phyloP scores from a whole-genome alignment of 2,797 vertebrate genomes.

The Spinibarbus caldwelli region DNA sequence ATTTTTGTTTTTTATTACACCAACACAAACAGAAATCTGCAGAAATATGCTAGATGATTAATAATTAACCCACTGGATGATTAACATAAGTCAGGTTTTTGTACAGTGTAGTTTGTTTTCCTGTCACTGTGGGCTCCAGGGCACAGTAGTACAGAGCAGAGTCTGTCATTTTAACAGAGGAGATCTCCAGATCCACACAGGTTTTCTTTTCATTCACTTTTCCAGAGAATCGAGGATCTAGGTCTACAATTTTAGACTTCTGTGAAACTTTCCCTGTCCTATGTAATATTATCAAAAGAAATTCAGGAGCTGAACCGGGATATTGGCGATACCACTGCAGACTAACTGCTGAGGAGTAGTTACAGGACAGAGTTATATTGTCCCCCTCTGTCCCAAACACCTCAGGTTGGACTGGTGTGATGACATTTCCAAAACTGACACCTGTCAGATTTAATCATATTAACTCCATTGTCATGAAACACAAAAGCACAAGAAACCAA shows the following conservation, averaged over 20 bases:
- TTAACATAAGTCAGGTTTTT: slow-evolving; percentile 36
- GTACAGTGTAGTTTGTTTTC: not conserved
- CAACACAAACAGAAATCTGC: not conserved
- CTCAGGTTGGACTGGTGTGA: slow-evolving; percentile 18
- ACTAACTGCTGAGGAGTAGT: slow-evolving; percentile 10
- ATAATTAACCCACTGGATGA: not conserved
- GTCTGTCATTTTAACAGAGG: slow-evolving; percentile 14
- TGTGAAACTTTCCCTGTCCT: not conserved
- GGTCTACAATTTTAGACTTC: not conserved
- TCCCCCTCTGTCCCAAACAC: not conserved
- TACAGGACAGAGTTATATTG: slow-evolving; percentile 43
- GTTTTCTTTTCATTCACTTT: slow-evolving; percentile 28
- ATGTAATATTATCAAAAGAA: not conserved
- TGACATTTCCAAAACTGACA: not conserved
- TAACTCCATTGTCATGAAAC: not conserved
- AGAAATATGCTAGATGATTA: not conserved
- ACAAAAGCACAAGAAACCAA: not conserved
- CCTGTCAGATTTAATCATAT: not conserved
- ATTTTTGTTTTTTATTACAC: not conserved
- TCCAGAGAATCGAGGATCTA: slow-evolving; percentile 21
- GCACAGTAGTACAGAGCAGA: slow-evolving; percentile 39
- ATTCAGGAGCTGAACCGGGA: slow-evolving; percentile 13
- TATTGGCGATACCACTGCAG: slow-evolving; percentile 44
- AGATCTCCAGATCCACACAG: slow-evolving; percentile 14
- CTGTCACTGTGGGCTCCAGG: slow-evolving; percentile 36